Evolutionary conservation across 2,113 vertebrate species (phyloP).

Genomic region (Amblyornis subalaris): DNA sequence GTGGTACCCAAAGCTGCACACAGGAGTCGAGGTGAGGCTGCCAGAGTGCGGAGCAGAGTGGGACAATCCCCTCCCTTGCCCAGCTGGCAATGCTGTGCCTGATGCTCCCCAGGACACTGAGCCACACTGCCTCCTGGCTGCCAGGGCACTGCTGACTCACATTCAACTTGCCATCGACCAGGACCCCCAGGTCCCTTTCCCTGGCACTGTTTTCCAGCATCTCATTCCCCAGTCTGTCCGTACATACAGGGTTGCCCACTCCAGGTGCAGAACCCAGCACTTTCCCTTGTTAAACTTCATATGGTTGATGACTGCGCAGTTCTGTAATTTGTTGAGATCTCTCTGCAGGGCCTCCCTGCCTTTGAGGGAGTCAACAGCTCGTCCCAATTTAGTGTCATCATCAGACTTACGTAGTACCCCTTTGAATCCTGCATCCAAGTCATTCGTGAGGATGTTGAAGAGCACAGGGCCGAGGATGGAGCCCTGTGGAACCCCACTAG

Average conservation of each 20-base stretch:
- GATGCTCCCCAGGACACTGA: neutral
- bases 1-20: rapidly evolving
- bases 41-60: rapidly evolving
- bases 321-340: rapidly evolving
- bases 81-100: rapidly evolving
- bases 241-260: neutral
- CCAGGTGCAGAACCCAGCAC: rapidly evolving
- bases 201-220: rapidly evolving
- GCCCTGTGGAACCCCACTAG: neutral
- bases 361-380: rapidly evolving
- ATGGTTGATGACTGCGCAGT: neutral
- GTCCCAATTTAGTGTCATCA: neutral
- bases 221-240: neutral
- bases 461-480: neutral
- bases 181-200: neutral
- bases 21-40: rapidly evolving
- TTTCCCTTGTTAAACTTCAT: neutral
- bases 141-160: neutral
- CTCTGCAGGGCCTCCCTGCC: too few species aligned
- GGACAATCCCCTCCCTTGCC: neutral
- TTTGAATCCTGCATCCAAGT: neutral
- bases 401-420: rapidly evolving
- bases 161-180: rapidly evolving
- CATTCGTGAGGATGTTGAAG: neutral
- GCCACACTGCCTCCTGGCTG: neutral